Evolutionary conservation across 92 coral and sea anemone species (phyloP).

Genomic region (Palythoa heliodiscus): DNA sequence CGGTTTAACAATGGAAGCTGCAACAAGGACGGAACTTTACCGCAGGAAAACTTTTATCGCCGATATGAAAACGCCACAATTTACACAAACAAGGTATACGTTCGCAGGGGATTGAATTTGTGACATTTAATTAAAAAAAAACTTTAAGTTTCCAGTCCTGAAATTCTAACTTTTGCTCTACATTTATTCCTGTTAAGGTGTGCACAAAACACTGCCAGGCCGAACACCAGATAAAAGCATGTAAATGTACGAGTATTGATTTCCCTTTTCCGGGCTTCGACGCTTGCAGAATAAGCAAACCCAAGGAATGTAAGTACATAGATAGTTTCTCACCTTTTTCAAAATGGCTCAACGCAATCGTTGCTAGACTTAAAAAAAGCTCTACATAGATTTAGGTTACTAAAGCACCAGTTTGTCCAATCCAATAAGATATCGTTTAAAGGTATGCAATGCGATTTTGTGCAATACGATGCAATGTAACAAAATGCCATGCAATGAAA

Average conservation of each 20-base stretch:
- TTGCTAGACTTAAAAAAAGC: too few relatives aligned
- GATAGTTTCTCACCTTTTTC: background rate
- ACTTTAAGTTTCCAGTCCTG: background rate
- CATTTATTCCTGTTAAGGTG: slow-evolving; percentile 4
- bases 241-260: slow-evolving; percentile 35
- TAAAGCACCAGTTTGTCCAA: too few relatives aligned
- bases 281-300: background rate
- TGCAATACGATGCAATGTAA: background rate
- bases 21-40: background rate
- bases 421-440: too few relatives aligned
- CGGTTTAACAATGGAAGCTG: slow-evolving; percentile 37
- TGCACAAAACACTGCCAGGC: slow-evolving; percentile 38
- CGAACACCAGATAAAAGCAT: slow-evolving; percentile 16
- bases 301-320: slow-evolving; percentile 8
- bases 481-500: background rate
- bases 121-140: background rate
- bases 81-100: slow-evolving; percentile 33
- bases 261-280: slow-evolving; percentile 33
- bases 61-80: background rate
- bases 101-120: background rate
- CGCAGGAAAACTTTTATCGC: background rate
- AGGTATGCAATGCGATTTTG: too few relatives aligned
- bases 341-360: background rate
- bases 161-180: too few relatives aligned
- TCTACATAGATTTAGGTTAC: too few relatives aligned